Conservation (phyloP, 2,888 invertebrate genomes). For the Lochmaea capreae region DNA sequence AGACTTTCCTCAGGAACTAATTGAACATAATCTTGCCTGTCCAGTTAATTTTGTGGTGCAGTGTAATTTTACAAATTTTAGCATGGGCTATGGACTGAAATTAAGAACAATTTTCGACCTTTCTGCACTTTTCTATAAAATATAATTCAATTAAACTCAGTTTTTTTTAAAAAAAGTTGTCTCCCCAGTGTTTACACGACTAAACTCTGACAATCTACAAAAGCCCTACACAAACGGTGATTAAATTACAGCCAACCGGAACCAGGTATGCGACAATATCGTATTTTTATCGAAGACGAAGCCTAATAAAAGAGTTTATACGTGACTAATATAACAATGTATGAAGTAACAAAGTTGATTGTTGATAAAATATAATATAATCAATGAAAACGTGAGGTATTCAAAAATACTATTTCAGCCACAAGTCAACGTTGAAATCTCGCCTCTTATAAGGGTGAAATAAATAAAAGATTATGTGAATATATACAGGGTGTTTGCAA, state of each 20-base stretch:
- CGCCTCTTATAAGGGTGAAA: no score
- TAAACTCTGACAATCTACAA: background rate
- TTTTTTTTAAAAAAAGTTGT: background rate
- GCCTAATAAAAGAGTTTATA: conserved; percentile 4
- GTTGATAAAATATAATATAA: background rate
- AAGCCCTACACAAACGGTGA: background rate
- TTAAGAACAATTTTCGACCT: no score
- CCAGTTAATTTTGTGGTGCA: no score
- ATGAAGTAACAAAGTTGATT: background rate
- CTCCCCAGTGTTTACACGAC: background rate
- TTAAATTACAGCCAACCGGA: conserved; percentile 5
- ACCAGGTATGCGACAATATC: background rate
- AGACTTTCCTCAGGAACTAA: no score
- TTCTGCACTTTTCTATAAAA: background rate
- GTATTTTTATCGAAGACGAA: conserved; percentile 9
- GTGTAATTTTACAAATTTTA: no score
- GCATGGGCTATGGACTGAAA: no score
- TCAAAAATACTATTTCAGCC: background rate
- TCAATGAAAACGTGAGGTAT: background rate
- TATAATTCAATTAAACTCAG: background rate
- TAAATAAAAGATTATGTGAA: no score
- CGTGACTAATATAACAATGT: background rate
- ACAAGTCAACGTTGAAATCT: no score
- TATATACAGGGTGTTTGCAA: no score
- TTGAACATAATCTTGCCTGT: no score